These are phyloP conservation scores for Prunella strophiata DNA, from an alignment of 2,797 vertebrate genomes.

Conservation along the genomic window DNA sequence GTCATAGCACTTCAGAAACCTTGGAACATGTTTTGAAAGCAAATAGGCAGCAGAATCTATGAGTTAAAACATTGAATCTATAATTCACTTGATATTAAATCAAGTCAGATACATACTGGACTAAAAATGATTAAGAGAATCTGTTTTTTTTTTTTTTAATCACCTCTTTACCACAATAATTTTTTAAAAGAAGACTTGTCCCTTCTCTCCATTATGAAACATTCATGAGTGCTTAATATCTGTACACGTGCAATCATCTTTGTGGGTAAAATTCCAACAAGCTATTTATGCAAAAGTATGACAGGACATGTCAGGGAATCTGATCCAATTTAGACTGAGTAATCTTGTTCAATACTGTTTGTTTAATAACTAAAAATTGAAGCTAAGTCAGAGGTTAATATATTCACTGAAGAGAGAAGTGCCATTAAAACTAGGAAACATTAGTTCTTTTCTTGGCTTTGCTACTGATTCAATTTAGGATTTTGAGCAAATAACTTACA, in stretches of 20 bases:
- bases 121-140: neutral
- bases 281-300: neutral
- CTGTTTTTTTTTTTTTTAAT: neutral
- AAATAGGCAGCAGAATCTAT: conserved; percentile 8
- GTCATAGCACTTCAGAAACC: conserved; percentile 16
- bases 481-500: neutral
- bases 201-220: neutral
- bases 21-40: conserved; percentile 29
- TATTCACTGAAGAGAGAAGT: neutral
- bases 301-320: neutral
- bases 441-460: neutral
- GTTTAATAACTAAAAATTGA: conserved; percentile 29
- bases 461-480: neutral
- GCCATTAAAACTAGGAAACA: neutral
- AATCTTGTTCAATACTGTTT: conserved; percentile 1
- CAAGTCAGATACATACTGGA: neutral
- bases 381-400: neutral
- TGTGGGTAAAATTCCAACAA: neutral
- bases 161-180: neutral
- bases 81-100: neutral
- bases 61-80: neutral
- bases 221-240: neutral
- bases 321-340: conserved; percentile 23
- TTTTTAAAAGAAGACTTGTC: neutral
- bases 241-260: neutral